Conservation (phyloP, 1,140 invertebrate genomes). For the Scaptodrosophila lebanonensis region DNA sequence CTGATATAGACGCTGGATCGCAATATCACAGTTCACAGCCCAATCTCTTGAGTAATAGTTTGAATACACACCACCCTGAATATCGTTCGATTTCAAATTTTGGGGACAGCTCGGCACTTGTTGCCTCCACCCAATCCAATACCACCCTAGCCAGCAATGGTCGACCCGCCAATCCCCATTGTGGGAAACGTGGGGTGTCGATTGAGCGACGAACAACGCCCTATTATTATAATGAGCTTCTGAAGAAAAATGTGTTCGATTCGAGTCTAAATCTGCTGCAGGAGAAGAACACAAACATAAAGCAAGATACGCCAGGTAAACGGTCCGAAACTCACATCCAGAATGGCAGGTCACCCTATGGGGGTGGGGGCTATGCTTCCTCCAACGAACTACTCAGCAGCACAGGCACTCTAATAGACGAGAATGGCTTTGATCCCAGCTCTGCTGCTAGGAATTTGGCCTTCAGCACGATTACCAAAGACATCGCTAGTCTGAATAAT, state of each 20-base stretch:
- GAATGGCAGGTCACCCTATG: not conserved
- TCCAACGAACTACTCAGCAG: constrained; percentile 54
- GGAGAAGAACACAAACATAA: constrained; percentile 55
- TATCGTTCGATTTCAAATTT: constrained; percentile 19
- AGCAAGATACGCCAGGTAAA: constrained; percentile 39
- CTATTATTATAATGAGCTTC: constrained; percentile 74
- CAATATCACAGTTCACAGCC: constrained; percentile 72
- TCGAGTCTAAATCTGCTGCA: constrained; percentile 69
- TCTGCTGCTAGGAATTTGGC: constrained; percentile 55
- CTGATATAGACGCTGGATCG: constrained; percentile 23
- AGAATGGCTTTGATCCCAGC: constrained; percentile 21
- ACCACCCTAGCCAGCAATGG: no score
- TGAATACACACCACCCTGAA: constrained; percentile 37
- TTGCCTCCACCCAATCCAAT: constrained; percentile 6
- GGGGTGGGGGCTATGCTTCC: constrained; percentile 25
- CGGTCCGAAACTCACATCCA: no score
- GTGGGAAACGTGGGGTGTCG: constrained; percentile 42
- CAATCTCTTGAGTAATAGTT: constrained; percentile 56
- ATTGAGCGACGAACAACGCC: constrained; percentile 68
- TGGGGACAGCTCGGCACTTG: constrained; percentile 12
- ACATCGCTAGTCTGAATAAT: constrained; percentile 62
- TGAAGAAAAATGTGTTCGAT: constrained; percentile 70
- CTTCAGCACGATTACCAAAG: constrained; percentile 60
- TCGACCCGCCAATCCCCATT: constrained; percentile 17
- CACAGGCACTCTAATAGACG: constrained; percentile 59